Conservation (phyloP, 2,797 vertebrate genomes). For the Mus caroli region DNA sequence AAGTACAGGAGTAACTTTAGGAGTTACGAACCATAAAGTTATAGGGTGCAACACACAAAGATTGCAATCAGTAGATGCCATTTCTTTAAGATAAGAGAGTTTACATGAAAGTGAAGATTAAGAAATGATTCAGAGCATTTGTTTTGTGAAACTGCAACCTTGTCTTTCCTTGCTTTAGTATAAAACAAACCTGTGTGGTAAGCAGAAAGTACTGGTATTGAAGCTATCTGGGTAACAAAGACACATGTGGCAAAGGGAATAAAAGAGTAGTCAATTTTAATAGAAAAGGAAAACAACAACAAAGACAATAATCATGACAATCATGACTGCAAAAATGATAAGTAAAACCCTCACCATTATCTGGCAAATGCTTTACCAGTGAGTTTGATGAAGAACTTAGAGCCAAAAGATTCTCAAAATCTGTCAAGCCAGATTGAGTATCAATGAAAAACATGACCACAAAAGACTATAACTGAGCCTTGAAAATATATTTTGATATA, state of each 20-base stretch:
- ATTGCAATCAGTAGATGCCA: background rate
- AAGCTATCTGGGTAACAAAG: background rate
- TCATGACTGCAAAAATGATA: background rate
- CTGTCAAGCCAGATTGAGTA: background rate
- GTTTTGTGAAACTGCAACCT: background rate
- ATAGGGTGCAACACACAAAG: background rate
- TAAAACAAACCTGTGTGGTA: background rate
- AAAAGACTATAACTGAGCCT: background rate
- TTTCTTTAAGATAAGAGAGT: background rate
- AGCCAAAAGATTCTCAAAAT: background rate
- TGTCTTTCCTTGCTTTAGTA: background rate
- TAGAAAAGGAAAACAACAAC: background rate
- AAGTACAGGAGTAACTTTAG: conserved; percentile 14
- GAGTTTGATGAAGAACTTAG: background rate
- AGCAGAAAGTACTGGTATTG: background rate
- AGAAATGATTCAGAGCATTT: background rate
- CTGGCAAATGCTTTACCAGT: background rate
- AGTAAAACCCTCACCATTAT: background rate
- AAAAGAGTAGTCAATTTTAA: background rate
- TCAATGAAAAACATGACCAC: background rate
- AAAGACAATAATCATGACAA: background rate
- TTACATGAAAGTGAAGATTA: background rate
- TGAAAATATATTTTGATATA: background rate
- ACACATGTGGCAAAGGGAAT: background rate
- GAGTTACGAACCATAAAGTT: background rate